Base-by-base conservation (phyloP, 2,888 invertebrate species). In the Drosophila prostipennis region DNA sequence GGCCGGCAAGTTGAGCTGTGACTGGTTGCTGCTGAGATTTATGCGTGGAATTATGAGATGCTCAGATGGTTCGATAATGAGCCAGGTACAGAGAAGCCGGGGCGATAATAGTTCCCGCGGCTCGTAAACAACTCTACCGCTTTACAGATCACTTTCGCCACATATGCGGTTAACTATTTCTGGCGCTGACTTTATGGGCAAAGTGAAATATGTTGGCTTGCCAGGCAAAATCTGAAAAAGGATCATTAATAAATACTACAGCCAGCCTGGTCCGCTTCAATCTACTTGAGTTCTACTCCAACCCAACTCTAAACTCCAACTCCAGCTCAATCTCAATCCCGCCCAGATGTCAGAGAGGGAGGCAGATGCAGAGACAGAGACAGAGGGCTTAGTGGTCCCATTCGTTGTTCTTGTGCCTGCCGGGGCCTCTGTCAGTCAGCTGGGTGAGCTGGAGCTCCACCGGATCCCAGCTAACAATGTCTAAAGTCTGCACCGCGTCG, bases 181-280 rank as follows among this genome's bases (percentile, higher is more conserved):
- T 52, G 60, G 39, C 36, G 10, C 63, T 46, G 14, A 19, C 73
- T 87, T 90, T 90, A 90, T 85, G 91, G 77, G 79, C 83, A 70
- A 86, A 85, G 89, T 91, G 90, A 91, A 81, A 90, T 91, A 91
- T 89, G 90, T 87, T 81, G 81, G 73, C 68, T 83, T 86, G 70
- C 89, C 90, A 90, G 83, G 90, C 90, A 80, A 90, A 86, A 49
- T 82, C 89, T 87, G 85, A 89, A 88, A 89, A 90, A 90, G 90
- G 89, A 90, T 91, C 91, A 90, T 90, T 90, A 90, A 91, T 91
- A 90, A 87, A 86, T 79, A 78, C 79, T 76, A 76, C 67, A 26
- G 74, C 64, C 48, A 67, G 71, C 43, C 67, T 53, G 69, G 32
- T 2, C 48, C 16, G 16, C 36, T n/a, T 34, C n/a, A 42, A 36